These are phyloP conservation scores for Pyrgilauda ruficollis DNA, from an alignment of 2,113 vertebrate genomes.

Conservation along the genomic window DNA sequence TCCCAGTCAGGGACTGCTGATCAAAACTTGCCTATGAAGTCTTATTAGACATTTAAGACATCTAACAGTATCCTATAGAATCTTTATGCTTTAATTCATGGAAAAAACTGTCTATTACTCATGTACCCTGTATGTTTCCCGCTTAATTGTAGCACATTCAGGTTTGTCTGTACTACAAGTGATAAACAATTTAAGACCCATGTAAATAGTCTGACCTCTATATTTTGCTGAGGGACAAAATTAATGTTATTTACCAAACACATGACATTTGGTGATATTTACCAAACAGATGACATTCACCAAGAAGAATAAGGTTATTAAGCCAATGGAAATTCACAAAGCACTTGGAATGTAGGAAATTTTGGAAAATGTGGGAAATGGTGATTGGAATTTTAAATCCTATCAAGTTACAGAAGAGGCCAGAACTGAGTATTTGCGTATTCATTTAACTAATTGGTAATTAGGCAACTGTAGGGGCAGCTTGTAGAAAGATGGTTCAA, in stretches of 20 bases:
- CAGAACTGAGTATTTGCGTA: neutral
- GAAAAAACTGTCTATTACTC: neutral
- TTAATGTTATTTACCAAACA: neutral
- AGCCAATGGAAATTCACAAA: neutral
- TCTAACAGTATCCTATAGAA: neutral
- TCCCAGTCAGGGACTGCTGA: neutral
- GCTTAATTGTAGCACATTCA: neutral
- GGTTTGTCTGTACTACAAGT: neutral
- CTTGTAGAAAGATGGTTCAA: neutral
- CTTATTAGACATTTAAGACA: neutral
- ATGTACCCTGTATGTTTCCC: neutral
- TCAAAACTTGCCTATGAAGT: neutral
- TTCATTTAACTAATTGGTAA: neutral
- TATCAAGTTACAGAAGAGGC: neutral
- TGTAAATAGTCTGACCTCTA: slow-evolving; percentile 12
- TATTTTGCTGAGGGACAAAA: neutral
- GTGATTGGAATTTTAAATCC: neutral
- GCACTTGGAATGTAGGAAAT: neutral
- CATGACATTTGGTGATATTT: slow-evolving; percentile 25
- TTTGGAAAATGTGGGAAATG: neutral
- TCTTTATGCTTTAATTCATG: neutral
- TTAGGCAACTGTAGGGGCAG: neutral
- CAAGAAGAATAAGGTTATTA: neutral
- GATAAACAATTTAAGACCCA: neutral
- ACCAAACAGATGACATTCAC: neutral